Percentiles rank a stretch among this genome's conserved stretches.
Evolutionary conservation across 2,888 invertebrate species (phyloP).

Genomic region (Melitaea athalia): DNA sequence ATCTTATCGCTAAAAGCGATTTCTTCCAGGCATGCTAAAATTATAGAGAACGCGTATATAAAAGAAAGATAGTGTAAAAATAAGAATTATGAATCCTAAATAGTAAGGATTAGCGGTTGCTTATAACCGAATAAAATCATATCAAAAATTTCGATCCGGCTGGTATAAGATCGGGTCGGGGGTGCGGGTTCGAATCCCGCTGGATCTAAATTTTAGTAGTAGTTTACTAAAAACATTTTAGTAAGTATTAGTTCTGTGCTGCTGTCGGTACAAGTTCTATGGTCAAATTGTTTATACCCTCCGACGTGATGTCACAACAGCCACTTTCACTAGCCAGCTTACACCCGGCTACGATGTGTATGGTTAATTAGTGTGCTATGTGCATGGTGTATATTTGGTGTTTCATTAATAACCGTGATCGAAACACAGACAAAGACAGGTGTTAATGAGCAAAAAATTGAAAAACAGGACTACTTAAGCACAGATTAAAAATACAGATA

Average conservation of each 20-base stretch:
- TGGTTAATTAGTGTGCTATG: slow-evolving; percentile 23
- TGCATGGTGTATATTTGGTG: neutral
- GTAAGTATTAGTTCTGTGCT: slow-evolving; percentile 3
- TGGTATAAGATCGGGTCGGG: too few species aligned
- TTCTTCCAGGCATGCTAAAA: too few species aligned
- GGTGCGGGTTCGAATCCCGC: too few species aligned
- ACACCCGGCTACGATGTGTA: slow-evolving; percentile 19
- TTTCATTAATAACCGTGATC: neutral
- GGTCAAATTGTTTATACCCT: slow-evolving; percentile 60
- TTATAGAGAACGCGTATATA: too few species aligned
- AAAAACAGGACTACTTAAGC: neutral
- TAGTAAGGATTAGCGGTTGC: neutral
- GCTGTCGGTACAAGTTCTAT: slow-evolving; percentile 50
- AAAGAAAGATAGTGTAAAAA: too few species aligned
- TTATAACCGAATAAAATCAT: too few species aligned
- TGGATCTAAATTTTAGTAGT: too few species aligned
- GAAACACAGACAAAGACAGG: neutral
- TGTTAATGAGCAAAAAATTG: neutral
- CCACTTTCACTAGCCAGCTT: slow-evolving; percentile 58
- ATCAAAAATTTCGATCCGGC: too few species aligned
- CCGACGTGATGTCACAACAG: slow-evolving; percentile 64
- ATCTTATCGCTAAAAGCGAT: too few species aligned
- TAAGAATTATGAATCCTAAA: too few species aligned
- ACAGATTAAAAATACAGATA: too few species aligned
- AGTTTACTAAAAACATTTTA: neutral